Base-by-base conservation (phyloP, 1,140 invertebrate species). In the Anastrepha ludens region DNA sequence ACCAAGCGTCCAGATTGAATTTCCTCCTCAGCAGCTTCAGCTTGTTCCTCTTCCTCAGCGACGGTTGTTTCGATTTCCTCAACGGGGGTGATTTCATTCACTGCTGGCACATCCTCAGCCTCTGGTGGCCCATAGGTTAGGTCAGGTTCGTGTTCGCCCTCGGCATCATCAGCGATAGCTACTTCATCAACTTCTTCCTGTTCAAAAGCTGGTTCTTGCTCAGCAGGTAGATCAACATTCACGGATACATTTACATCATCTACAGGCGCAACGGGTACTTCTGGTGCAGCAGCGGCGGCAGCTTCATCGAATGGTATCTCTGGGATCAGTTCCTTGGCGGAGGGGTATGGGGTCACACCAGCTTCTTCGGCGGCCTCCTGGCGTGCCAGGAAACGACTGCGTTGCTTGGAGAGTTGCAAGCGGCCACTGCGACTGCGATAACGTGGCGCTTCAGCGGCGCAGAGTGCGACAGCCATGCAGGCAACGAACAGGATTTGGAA, bases 241-340 rank as follows among this genome's bases (percentile, higher is more conserved):
- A 50, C 74, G 3, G 47, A 41, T 9, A 64, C 50, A 29, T 81
- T 85, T 20, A 60, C 17, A 58, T 78, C 41, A 3, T 17, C 86
- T 60, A 78, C 86, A 9, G 88, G 59, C 60, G 20, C 86, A 50
- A 59, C 85, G n/a, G 60, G 58, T 3, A 65, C 44, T 11, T 55
- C 74, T 1, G 74, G 74, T 11, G 74, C 47, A 9, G 47, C 74
- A 78, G 74, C 74, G 47, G 47, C 74, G 44, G 88, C 90, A 29
- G 90, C 90, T 88, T 92, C 91, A 47, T 92, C 89, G 81, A 92
- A 92, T 5, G 91, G 91, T 60, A 92, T 90, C 85, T 92, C 91
- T 29, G 91, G 91, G 41, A 92, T 92, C 8, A 92, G 88, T 62
- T 92, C 91, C 64, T 91, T 91, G 3, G 91, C 91, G 11, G 89